These are phyloP conservation scores for Poeciliopsis occidentalis DNA, from an alignment of 2,113 vertebrate species.

Conservation along the genomic window DNA sequence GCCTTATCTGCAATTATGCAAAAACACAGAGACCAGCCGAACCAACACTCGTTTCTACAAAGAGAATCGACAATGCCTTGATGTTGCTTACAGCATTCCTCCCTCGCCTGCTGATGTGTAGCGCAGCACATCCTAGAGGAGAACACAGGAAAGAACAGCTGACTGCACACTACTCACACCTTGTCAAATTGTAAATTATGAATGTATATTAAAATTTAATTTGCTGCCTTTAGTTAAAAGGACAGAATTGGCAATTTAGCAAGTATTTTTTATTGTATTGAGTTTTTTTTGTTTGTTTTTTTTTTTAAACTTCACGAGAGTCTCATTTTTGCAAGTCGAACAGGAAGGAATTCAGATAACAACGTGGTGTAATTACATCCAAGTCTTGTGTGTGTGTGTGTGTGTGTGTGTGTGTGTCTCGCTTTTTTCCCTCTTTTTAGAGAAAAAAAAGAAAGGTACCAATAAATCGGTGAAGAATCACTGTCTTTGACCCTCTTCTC, in stretches of 20 bases:
- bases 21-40: constrained; percentile 62
- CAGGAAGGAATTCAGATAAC: constrained; percentile 26
- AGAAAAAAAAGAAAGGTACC: constrained; percentile 32
- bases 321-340: constrained; percentile 32
- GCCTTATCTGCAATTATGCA: constrained; percentile 79
- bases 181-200: constrained; percentile 60
- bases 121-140: constrained; percentile 70
- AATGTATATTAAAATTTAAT: constrained; percentile 68
- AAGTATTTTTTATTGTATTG: constrained; percentile 18
- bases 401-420: neutral
- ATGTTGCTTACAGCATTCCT: constrained; percentile 49
- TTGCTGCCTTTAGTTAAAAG: constrained; percentile 45
- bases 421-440: constrained; percentile 8
- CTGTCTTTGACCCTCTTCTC: constrained; percentile 45
- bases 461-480: constrained; percentile 14
- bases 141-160: constrained; percentile 51
- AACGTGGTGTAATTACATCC: constrained; percentile 22
- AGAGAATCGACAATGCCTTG: constrained; percentile 61
- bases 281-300: neutral
- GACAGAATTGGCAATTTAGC: constrained; percentile 50
- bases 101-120: constrained; percentile 27
- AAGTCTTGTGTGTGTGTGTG: neutral
- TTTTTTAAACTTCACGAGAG: constrained; percentile 24
- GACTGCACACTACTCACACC: constrained; percentile 57
- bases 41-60: constrained; percentile 52